These are phyloP conservation scores for Danaus plexippus DNA, from an alignment of 1,140 invertebrate genomes.

Conservation along the genomic window DNA sequence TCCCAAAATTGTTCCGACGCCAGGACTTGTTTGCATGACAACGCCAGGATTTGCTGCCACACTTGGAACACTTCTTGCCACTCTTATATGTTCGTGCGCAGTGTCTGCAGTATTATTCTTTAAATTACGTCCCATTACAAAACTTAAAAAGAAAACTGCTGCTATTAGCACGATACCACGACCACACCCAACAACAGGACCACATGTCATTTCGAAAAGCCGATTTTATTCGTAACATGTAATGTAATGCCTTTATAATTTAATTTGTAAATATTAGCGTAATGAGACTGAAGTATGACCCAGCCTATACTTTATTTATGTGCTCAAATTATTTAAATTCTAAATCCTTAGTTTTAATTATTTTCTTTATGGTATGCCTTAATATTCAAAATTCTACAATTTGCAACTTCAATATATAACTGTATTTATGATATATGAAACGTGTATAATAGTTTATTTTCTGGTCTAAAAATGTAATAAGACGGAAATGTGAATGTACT, in stretches of 20 bases:
- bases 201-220: constrained; percentile 63
- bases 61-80: constrained; percentile 83
- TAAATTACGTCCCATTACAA: constrained; percentile 79
- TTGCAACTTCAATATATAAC: too few species aligned
- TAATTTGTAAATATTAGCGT: constrained; percentile 71
- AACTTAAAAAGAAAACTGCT: constrained; percentile 72
- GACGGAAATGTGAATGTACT: too few species aligned
- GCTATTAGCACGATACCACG: constrained; percentile 61
- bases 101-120: constrained; percentile 88
- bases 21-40: constrained; percentile 90
- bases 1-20: constrained; percentile 80
- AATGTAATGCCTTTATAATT: constrained; percentile 34
- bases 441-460: too few species aligned
- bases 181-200: constrained; percentile 48
- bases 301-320: constrained; percentile 44
- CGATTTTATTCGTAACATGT: constrained; percentile 65
- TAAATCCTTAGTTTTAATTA: constrained; percentile 24
- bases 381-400: too few species aligned
- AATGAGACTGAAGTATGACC: constrained; percentile 66
- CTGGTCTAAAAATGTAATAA: too few species aligned
- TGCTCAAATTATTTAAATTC: constrained; percentile 41
- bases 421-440: constrained; percentile 2
- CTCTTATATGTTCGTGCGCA: constrained; percentile 86
- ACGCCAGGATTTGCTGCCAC: constrained; percentile 90
- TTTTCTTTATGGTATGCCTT: constrained; percentile 11